Conservation (phyloP, 2,797 vertebrate species). For the Sorex maritimensis region DNA sequence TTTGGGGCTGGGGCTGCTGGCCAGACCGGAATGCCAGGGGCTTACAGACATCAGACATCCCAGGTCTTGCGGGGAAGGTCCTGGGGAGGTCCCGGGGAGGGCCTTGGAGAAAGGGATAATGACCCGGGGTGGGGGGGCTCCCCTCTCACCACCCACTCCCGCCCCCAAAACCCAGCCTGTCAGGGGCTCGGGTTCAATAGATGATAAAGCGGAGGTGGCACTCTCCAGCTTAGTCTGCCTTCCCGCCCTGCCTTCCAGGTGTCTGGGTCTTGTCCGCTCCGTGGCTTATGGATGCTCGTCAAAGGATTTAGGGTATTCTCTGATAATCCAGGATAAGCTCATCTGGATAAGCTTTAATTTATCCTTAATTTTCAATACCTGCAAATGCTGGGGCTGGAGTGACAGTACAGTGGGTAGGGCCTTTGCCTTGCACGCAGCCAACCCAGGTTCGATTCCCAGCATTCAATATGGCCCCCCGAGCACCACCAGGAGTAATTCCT, state of each 20-base stretch:
- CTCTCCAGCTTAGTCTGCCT: neutral
- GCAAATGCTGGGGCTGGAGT: neutral
- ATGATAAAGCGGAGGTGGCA: neutral
- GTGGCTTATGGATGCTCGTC: neutral
- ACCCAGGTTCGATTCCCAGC: no score
- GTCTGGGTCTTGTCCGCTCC: neutral
- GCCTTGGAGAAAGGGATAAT: neutral
- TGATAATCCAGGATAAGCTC: neutral
- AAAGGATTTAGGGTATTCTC: neutral
- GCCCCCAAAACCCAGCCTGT: neutral
- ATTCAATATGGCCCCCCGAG: no score
- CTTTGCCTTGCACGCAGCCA: no score
- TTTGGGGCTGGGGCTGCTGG: neutral
- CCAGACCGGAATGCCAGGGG: neutral
- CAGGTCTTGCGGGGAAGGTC: neutral
- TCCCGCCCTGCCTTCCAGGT: no score
- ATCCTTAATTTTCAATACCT: neutral
- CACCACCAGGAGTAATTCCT: no score
- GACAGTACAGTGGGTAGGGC: no score
- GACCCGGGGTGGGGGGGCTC: neutral
- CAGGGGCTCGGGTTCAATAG: neutral
- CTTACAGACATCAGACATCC: neutral
- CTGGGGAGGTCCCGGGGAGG: neutral
- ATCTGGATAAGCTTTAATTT: slow-evolving; percentile 21
- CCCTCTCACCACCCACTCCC: neutral